phyloP scores from a whole-genome alignment of 37 sponge, comb jelly and placozoan species.

The Halichondria panicea region DNA sequence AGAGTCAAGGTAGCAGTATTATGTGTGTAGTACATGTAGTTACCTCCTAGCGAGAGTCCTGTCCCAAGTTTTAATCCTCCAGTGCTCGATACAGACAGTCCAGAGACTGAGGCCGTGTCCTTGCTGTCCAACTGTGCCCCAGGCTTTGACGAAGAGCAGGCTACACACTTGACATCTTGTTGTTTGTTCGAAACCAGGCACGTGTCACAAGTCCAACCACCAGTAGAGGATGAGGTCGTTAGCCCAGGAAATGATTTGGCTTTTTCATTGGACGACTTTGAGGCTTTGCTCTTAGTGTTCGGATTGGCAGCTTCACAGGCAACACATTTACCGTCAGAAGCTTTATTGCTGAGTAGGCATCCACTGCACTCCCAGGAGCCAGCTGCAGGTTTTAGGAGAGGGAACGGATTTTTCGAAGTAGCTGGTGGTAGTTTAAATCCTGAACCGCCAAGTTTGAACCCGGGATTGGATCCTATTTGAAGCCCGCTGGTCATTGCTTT shows the following conservation, averaged over 20 bases:
- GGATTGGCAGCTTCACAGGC: slow-evolving; percentile 48
- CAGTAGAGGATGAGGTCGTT: too few relatives aligned
- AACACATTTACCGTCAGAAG: slow-evolving; percentile 25
- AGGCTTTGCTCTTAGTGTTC: slow-evolving; percentile 9
- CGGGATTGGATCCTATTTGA: too few relatives aligned
- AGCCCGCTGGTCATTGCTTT: neutral
- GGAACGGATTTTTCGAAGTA: neutral
- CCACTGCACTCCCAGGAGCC: slow-evolving; percentile 43
- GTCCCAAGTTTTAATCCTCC: slow-evolving; percentile 1
- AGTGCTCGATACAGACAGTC: too few relatives aligned
- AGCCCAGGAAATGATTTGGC: too few relatives aligned
- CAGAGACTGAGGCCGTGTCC: neutral
- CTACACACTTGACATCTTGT: slow-evolving; percentile 26
- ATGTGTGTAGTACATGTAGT: neutral
- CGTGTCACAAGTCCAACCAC: slow-evolving; percentile 24
- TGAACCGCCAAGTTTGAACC: too few relatives aligned
- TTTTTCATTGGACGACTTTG: too few relatives aligned
- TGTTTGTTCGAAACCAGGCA: slow-evolving; percentile 41
- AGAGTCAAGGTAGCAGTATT: too few relatives aligned
- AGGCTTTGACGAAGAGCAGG: slow-evolving; percentile 31
- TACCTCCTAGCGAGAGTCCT: too few relatives aligned
- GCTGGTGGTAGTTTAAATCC: neutral
- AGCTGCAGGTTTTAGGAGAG: neutral
- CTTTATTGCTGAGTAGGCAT: slow-evolving; percentile 64
- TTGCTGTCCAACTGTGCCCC: neutral